Evolutionary conservation across 2,797 vertebrate genomes (phyloP).

Genomic region (Mormyrops boulengeri): DNA sequence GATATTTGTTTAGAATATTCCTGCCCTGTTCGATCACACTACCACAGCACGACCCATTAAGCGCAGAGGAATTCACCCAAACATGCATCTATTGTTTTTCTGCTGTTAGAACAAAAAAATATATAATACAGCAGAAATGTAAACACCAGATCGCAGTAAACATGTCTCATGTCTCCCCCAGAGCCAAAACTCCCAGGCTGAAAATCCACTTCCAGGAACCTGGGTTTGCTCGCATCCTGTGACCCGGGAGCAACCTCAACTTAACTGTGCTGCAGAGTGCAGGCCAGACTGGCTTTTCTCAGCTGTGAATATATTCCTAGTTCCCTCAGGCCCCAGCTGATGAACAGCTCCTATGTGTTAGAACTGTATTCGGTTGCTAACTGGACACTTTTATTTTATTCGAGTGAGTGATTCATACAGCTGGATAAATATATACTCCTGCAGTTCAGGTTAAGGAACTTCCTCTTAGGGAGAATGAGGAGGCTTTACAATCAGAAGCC

Average conservation of each 20-base stretch:
- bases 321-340: neutral
- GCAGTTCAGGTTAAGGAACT: neutral
- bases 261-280: neutral
- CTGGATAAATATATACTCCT: neutral
- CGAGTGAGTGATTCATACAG: neutral
- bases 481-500: neutral
- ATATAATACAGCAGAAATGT: neutral
- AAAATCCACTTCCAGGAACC: neutral
- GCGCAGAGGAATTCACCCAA: neutral
- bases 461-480: neutral
- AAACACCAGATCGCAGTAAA: slow-evolving; percentile 6
- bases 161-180: neutral
- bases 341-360: neutral
- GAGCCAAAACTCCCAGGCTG: neutral
- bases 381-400: slow-evolving; percentile 2
- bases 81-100: neutral
- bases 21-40: neutral
- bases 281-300: neutral
- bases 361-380: neutral
- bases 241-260: neutral
- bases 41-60: neutral
- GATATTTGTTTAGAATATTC: neutral
- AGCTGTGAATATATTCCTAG: neutral
- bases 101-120: neutral
- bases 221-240: neutral